Percentiles rank a stretch among this genome's conserved stretches.
These are phyloP conservation scores for Sander lucioperca DNA, from an alignment of 2,113 vertebrate genomes.

Conservation along the genomic window DNA sequence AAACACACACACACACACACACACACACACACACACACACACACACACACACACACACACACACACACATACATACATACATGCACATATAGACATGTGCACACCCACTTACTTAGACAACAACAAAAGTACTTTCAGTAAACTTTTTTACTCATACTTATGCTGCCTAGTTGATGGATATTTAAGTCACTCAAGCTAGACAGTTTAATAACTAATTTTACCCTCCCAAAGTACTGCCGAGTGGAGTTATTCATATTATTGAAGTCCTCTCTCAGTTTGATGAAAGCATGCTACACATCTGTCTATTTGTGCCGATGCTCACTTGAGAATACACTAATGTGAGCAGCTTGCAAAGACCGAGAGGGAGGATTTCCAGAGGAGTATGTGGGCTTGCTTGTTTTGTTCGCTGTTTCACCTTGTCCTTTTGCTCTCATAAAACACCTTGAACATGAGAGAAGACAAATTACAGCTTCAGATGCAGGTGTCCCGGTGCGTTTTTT, in stretches of 20 bases:
- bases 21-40: slow-evolving; percentile 48
- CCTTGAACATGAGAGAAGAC: slow-evolving; percentile 84
- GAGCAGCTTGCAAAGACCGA: slow-evolving; percentile 26
- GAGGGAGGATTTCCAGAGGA: slow-evolving; percentile 55
- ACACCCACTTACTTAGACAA: slow-evolving; percentile 59
- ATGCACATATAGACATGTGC: slow-evolving; percentile 51
- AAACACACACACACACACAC: slow-evolving; percentile 59
- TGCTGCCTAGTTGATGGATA: slow-evolving; percentile 41
- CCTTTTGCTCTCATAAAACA: slow-evolving; percentile 84
- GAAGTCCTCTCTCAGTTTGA: slow-evolving; percentile 43
- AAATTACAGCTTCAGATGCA: slow-evolving; percentile 84
- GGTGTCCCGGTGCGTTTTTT: slow-evolving; percentile 77
- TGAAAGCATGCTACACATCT: slow-evolving; percentile 26
- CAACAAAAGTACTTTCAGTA: slow-evolving; percentile 71
- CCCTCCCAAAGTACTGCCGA: slow-evolving; percentile 7
- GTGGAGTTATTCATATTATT: slow-evolving; percentile 32
- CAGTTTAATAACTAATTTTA: slow-evolving; percentile 30
- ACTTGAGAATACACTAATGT: slow-evolving; percentile 39
- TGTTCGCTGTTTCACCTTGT: slow-evolving; percentile 83
- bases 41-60: slow-evolving; percentile 47
- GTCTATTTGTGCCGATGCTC: slow-evolving; percentile 26
- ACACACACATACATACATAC: slow-evolving; percentile 43
- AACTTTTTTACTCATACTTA: slow-evolving; percentile 75
- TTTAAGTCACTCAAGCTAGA: slow-evolving; percentile 43
- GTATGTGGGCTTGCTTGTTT: slow-evolving; percentile 61